These are phyloP conservation scores for Metridium senile DNA, from an alignment of 92 coral and sea anemone species.

Conservation along the genomic window DNA sequence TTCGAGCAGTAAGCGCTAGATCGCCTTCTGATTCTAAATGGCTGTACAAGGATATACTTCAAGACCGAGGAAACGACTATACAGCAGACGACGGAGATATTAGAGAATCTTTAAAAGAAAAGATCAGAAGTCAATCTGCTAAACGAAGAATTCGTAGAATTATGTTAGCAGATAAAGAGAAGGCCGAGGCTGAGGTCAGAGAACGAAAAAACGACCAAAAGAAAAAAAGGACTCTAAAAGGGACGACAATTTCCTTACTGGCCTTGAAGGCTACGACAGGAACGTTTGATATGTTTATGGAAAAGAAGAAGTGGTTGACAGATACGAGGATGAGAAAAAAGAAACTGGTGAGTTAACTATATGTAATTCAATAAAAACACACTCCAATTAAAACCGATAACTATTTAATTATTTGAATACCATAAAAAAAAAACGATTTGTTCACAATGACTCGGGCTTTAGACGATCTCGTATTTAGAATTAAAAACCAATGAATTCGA, in stretches of 20 bases:
- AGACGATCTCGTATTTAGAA: too few relatives aligned
- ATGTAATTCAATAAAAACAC: too few relatives aligned
- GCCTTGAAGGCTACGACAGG: constrained; percentile 57
- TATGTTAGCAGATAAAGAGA: constrained; percentile 63
- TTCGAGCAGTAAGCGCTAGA: background rate
- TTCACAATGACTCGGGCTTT: background rate
- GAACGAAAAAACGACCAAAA: background rate
- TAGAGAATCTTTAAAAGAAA: constrained; percentile 29
- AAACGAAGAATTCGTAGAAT: constrained; percentile 70
- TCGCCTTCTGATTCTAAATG: background rate
- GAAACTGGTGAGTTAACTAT: constrained; percentile 37
- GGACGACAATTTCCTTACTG: constrained; percentile 53
- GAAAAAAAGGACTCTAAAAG: constrained; percentile 28
- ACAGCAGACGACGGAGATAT: constrained; percentile 10
- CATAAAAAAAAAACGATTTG: background rate
- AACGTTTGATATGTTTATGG: constrained; percentile 48
- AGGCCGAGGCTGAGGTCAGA: constrained; percentile 21
- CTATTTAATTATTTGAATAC: too few relatives aligned
- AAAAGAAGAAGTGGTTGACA: constrained; percentile 59
- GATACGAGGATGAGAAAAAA: constrained; percentile 43
- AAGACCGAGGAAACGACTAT: constrained; percentile 62
- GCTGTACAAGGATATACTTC: constrained; percentile 45
- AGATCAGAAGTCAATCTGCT: constrained; percentile 71
- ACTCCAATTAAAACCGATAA: too few relatives aligned
- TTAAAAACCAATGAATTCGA: too few relatives aligned